Evolutionary conservation across 2,113 vertebrate genomes (phyloP), one percentile per base, ranked within the genome.

Genomic region (Mungos mungo): DNA sequence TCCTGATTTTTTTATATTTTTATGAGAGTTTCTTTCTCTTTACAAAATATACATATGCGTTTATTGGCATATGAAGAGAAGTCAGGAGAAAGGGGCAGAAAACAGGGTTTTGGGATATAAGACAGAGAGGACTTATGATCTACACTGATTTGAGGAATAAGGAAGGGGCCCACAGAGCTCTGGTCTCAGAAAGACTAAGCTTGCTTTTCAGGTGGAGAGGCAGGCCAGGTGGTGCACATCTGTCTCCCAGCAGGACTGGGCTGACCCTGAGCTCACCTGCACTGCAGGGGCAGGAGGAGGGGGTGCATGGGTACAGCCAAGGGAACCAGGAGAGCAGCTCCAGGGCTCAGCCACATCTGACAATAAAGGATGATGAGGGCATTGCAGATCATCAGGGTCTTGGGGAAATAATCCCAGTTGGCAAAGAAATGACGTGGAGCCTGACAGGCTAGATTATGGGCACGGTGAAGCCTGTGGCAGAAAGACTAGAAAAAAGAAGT

Each of bases 381-480:
- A 0, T 4, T 69, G 41, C 15, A 19, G 27, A 21, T 2, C 31
- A 45, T 4, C 27, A 9, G 47, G n/a, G 1, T n/a, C 16, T 23
- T 3, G 21, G 74, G 15, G 45, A 82, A 25, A 81, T 12, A 52
- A 76, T 50, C 63, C 35, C 15, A 14, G 2, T 5, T 65, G 10
- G 1, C 6, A 47, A 82, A 90, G 31, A 33, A 6, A 12, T 57
- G 41, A 11, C 66, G 5, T 8, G 19, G 18, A 12, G 27, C 21
- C 54, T 19, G 33, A 38, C 27, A 21, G 11, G 2, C 3, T 33
- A n/a, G 45, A 74, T 31, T 38, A 5, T 31, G 68, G 35, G 12
- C 27, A 31, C 1, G 3, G 3, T 3, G 54, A 21, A 38, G 2
- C 7, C 41, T 1, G 1, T 18, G 47, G 15, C 8, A 27, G 41